These are phyloP conservation scores for Sceloporus undulatus DNA, from an alignment of 2,113 vertebrate genomes.

Conservation along the genomic window DNA sequence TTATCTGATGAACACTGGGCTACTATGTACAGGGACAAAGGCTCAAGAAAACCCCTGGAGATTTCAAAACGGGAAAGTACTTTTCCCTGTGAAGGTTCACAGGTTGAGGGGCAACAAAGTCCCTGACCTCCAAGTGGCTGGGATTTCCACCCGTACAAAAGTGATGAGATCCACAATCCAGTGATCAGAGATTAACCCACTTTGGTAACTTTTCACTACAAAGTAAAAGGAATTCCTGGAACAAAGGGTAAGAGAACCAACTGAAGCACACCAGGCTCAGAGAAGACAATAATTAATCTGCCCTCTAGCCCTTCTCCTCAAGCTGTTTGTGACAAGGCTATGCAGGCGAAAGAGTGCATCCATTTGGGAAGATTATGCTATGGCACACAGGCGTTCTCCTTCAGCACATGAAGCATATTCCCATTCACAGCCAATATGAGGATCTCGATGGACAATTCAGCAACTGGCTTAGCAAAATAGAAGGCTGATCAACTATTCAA, in stretches of 20 bases:
- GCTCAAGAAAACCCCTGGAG: not conserved
- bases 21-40: not conserved
- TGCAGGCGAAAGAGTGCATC: not conserved
- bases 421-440: not conserved
- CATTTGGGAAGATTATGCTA: not conserved
- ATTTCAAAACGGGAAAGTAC: not conserved
- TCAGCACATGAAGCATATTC: not conserved
- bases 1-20: not conserved
- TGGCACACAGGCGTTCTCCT: not conserved
- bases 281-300: not conserved
- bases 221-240: not conserved
- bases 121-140: not conserved
- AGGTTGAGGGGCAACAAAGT: not conserved
- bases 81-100: not conserved
- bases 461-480: not conserved
- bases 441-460: not conserved
- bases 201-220: not conserved
- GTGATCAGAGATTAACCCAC: not conserved
- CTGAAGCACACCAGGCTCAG: not conserved
- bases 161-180: not conserved
- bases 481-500: not conserved
- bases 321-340: not conserved
- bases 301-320: not conserved
- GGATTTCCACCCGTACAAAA: not conserved
- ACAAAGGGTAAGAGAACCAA: not conserved